These are phyloP conservation scores for Ormyrus thymus DNA, from an alignment of 2,888 invertebrate genomes.

Conservation along the genomic window DNA sequence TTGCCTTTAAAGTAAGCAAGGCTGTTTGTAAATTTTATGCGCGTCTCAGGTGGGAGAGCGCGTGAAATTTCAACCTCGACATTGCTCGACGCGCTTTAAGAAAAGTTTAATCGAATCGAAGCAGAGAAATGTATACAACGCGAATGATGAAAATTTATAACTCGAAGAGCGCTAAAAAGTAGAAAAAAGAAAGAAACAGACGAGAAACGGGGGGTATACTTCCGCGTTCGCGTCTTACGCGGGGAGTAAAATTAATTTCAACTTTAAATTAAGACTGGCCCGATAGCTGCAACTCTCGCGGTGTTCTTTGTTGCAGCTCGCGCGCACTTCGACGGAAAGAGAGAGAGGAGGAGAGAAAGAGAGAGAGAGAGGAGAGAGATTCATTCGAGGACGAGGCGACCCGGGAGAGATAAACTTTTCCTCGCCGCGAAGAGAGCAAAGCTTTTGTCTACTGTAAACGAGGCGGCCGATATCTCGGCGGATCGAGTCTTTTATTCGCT, in stretches of 20 bases:
- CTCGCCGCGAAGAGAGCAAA: slow-evolving; percentile 43
- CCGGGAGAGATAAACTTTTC: slow-evolving; percentile 46
- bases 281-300: slow-evolving; percentile 68
- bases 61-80: no score
- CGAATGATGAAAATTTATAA: background rate
- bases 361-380: slow-evolving; percentile 26
- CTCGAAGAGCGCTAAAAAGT: background rate
- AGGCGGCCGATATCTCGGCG: slow-evolving; percentile 46
- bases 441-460: slow-evolving; percentile 72
- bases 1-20: no score
- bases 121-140: no score
- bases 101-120: no score
- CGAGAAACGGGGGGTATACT: background rate
- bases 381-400: slow-evolving; percentile 49
- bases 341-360: slow-evolving; percentile 48
- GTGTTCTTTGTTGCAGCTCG: slow-evolving; percentile 70
- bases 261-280: slow-evolving; percentile 74
- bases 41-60: no score
- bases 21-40: no score
- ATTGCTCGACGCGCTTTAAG: no score
- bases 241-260: slow-evolving; percentile 73
- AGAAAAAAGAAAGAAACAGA: background rate
- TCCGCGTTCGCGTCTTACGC: slow-evolving; percentile 36
- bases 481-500: slow-evolving; percentile 26
- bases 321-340: slow-evolving; percentile 49